Percentiles rank a stretch among this genome's conserved stretches.
Evolutionary conservation across 2,888 invertebrate species (phyloP).

Genomic region (Drosophila meridiana): DNA sequence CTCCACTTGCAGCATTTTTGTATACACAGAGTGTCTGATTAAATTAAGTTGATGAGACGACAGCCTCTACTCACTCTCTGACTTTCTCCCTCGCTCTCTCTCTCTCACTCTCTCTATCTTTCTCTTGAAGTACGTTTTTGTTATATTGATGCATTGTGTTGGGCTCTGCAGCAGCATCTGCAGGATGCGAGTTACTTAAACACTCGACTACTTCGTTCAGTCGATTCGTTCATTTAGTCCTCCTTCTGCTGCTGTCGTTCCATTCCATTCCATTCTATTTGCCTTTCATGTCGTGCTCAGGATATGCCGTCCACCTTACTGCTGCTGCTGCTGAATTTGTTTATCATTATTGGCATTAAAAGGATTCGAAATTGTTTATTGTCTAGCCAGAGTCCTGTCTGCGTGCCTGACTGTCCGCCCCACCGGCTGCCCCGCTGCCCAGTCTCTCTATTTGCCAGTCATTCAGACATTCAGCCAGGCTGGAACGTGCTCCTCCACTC

Average conservation of each 20-base stretch:
- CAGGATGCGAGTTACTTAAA: constrained; percentile 68
- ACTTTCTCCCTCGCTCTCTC: not conserved
- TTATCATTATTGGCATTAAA: constrained; percentile 81
- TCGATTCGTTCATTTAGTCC: constrained; percentile 70
- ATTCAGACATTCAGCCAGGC: constrained; percentile 44
- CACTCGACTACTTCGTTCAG: constrained; percentile 66
- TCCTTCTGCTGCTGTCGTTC: constrained; percentile 59
- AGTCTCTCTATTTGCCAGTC: constrained; percentile 46
- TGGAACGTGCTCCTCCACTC: constrained; percentile 50
- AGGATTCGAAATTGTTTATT: constrained; percentile 81
- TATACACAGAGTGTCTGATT: constrained; percentile 80
- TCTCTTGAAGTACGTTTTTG: constrained; percentile 72
- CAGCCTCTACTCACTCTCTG: constrained; percentile 16
- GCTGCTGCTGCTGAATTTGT: constrained; percentile 66
- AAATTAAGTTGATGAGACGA: constrained; percentile 81
- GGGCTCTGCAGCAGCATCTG: constrained; percentile 25
- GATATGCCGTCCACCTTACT: constrained; percentile 13
- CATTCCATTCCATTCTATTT: constrained; percentile 53
- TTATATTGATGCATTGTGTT: constrained; percentile 77
- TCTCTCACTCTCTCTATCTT: not conserved
- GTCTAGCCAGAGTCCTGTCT: constrained; percentile 62
- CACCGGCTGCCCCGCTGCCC: not conserved
- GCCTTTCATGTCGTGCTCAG: constrained; percentile 61
- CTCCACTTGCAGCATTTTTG: constrained; percentile 72
- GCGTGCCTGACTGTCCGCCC: constrained; percentile 3